Evolutionary conservation across 1,140 invertebrate species (phyloP).

Genomic region (Schlechtendalia chinensis): DNA sequence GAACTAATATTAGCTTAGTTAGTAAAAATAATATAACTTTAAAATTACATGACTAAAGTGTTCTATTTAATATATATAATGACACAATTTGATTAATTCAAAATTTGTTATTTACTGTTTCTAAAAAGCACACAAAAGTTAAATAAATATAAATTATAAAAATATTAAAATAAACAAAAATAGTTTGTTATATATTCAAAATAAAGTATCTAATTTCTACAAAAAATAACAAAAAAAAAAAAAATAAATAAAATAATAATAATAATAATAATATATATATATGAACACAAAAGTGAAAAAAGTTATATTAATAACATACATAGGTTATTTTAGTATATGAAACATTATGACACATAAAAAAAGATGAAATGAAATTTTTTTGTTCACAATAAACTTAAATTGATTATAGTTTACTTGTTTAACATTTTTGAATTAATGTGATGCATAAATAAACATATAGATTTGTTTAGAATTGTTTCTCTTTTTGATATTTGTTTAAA

Average conservation of each 20-base stretch:
- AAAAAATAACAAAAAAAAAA: conserved; percentile 29
- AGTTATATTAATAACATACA: conserved; percentile 26
- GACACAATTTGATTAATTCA: neutral
- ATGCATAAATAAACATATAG: too few relatives aligned
- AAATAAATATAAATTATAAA: conserved; percentile 7
- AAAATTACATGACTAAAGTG: conserved; percentile 28
- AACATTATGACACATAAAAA: conserved; percentile 17
- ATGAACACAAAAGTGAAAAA: conserved; percentile 20
- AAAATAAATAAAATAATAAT: too few relatives aligned
- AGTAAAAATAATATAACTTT: neutral
- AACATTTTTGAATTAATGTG: too few relatives aligned
- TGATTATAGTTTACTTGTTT: neutral
- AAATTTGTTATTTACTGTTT: neutral
- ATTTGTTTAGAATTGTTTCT: too few relatives aligned
- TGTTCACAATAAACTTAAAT: neutral
- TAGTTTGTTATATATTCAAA: conserved; percentile 11
- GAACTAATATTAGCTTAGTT: conserved; percentile 41
- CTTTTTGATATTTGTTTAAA: too few relatives aligned
- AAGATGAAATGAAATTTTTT: neutral
- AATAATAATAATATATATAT: conserved; percentile 11
- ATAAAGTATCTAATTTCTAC: conserved; percentile 16
- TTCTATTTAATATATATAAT: neutral
- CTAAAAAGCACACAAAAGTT: neutral
- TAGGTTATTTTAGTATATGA: neutral
- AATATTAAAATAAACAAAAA: neutral